phyloP scores from a whole-genome alignment of 2,888 invertebrate species.

The Eupithecia tripunctaria region DNA sequence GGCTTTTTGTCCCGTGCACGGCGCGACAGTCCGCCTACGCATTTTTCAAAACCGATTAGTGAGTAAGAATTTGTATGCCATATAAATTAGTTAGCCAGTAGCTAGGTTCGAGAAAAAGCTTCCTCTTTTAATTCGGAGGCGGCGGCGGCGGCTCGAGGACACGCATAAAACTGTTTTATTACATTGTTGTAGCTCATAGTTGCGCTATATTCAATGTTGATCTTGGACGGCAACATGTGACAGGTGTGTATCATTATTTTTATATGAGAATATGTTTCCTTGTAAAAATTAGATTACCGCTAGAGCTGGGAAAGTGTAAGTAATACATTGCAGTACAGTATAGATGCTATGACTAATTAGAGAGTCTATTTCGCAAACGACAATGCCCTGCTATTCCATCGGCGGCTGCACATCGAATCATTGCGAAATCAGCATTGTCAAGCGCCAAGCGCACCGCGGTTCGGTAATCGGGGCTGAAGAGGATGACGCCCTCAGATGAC shows the following conservation, averaged over 20 bases:
- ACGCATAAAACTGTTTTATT: slow-evolving; percentile 47
- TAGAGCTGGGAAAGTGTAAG: slow-evolving; percentile 1
- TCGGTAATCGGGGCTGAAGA: slow-evolving; percentile 61
- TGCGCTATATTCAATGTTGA: slow-evolving; percentile 61
- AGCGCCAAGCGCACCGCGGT: slow-evolving; percentile 67
- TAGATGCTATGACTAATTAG: slow-evolving; percentile 28
- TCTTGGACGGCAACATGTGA: slow-evolving; percentile 62
- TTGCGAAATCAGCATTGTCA: slow-evolving; percentile 72
- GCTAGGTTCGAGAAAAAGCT: slow-evolving; percentile 38
- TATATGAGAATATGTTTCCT: slow-evolving; percentile 47
- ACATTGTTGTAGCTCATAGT: slow-evolving; percentile 53
- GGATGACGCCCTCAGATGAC: slow-evolving; percentile 80
- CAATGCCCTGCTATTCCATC: slow-evolving; percentile 63
- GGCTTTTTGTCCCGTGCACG: slow-evolving; percentile 67
- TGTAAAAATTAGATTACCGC: slow-evolving; percentile 33
- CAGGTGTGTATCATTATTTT: slow-evolving; percentile 62
- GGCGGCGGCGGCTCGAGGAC: slow-evolving; percentile 42
- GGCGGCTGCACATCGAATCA: slow-evolving; percentile 56
- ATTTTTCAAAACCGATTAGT: slow-evolving; percentile 14
- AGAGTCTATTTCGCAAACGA: slow-evolving; percentile 56
- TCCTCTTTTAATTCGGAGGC: slow-evolving; percentile 39
- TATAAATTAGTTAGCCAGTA: slow-evolving; percentile 40
- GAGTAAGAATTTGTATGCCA: slow-evolving; percentile 21
- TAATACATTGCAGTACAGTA: slow-evolving; percentile 7
- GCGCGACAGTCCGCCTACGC: slow-evolving; percentile 36